These are phyloP conservation scores for Pandemis cinnamomeana DNA, from an alignment of 2,888 invertebrate species.

Conservation along the genomic window DNA sequence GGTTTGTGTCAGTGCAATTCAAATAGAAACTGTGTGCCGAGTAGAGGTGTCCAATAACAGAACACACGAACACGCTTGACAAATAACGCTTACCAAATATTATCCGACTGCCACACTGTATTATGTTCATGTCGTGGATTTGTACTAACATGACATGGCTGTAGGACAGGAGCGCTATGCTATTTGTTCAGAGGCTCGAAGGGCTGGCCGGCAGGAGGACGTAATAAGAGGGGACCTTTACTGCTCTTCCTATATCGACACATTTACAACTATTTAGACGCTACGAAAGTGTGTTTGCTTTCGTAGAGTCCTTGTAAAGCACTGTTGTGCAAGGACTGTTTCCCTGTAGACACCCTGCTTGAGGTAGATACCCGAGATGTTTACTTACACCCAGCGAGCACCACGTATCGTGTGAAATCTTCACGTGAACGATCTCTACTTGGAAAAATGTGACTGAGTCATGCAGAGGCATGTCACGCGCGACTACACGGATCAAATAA, in stretches of 20 bases:
- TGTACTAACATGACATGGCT: constrained; percentile 68
- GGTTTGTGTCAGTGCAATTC: constrained; percentile 68
- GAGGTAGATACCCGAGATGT: constrained; percentile 59
- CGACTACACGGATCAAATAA: constrained; percentile 25
- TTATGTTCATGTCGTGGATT: constrained; percentile 69
- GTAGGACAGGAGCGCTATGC: constrained; percentile 68
- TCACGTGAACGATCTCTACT: constrained; percentile 45
- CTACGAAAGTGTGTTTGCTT: not conserved
- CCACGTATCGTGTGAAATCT: constrained; percentile 53
- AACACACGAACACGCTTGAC: constrained; percentile 80
- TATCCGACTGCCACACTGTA: constrained; percentile 73
- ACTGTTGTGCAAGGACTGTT: constrained; percentile 56
- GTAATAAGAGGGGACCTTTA: constrained; percentile 54
- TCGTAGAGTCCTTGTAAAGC: constrained; percentile 65
- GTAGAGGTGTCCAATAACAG: constrained; percentile 81
- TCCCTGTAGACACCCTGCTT: constrained; percentile 46
- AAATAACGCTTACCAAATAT: constrained; percentile 80
- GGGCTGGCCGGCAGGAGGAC: constrained; percentile 55
- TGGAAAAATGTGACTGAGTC: constrained; percentile 47
- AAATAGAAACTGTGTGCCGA: constrained; percentile 75
- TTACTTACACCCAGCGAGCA: constrained; percentile 63
- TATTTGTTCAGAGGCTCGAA: constrained; percentile 71
- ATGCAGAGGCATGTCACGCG: constrained; percentile 39
- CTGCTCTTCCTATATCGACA: constrained; percentile 48
- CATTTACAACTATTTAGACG: not conserved